Conservation (phyloP, 2,888 invertebrate species). For the Dasypolia templi region DNA sequence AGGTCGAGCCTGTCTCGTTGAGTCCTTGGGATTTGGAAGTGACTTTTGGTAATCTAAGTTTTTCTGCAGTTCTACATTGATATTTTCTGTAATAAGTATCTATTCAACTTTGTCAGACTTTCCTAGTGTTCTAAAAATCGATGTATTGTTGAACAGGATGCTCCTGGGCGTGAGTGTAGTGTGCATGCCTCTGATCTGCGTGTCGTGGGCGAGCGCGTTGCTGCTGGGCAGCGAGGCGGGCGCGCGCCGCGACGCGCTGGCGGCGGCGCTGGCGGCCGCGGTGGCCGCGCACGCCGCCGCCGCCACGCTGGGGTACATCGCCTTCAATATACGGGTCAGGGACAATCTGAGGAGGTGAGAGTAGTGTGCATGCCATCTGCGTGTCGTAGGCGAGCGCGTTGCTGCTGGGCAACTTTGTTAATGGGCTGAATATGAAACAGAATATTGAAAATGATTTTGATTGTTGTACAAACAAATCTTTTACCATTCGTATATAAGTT, state of each 20-base stretch:
- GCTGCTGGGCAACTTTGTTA: conserved; percentile 79
- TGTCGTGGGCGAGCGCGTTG: conserved; percentile 94
- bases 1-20: too few species aligned
- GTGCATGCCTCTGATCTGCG: conserved; percentile 95
- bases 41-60: too few species aligned
- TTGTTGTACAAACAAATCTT: background rate
- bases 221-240: conserved; percentile 92
- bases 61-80: background rate
- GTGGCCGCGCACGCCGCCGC: conserved; percentile 95
- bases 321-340: conserved; percentile 95
- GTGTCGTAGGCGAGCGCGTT: conserved; percentile 94
- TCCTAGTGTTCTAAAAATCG: background rate
- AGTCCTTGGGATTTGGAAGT: too few species aligned
- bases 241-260: conserved; percentile 92
- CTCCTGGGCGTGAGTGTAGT: conserved; percentile 96
- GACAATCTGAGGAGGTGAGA: conserved; percentile 92
- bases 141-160: background rate
- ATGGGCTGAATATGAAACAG: background rate
- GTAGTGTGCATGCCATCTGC: conserved; percentile 96
- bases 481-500: too few species aligned
- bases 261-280: conserved; percentile 94
- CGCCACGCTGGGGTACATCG: conserved; percentile 96
- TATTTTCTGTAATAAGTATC: background rate
- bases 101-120: background rate
- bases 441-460: background rate